Base-by-base conservation (phyloP, 2,797 vertebrate genomes). In the Erpetoichthys calabaricus region DNA sequence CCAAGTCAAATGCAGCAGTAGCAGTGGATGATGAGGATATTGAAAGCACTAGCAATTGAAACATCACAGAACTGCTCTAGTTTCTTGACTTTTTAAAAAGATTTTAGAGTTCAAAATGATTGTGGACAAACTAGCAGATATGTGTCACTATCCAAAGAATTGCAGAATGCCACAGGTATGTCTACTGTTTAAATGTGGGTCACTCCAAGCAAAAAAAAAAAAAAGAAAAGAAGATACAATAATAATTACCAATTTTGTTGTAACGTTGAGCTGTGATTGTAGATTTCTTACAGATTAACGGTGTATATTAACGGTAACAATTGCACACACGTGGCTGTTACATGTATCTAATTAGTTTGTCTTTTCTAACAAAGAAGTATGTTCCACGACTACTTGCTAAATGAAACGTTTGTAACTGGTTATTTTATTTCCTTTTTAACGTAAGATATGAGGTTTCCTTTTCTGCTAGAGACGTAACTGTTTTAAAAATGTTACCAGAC, bases 141-240 rank as follows among this genome's bases (percentile, higher is more conserved):
- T 54, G 4, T 42, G 68, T 72, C 64, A 63, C 66, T 77, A 79
- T 73, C 81, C 86, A 85, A 85, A 89, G 85, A 84, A 77, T 74
- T 76, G 68, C 75, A 72, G 73, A 75, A 75, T 68, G 68, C 73
- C 69, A 65, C 70, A 65, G 68, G 76, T 68, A 73, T 62, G 56
- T 73, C 68, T 65, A 52, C 8, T 60, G 73, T 65, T 71, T 73
- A 67, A 61, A 65, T 72, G 60, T 72, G 76, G 73, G 68, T 70
- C 62, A 71, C 62, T 73, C 67, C 74, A 73, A 79, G 72, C 76
- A 76, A 65, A 70, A 66, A 70, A 57, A 60, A 60, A 47, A 63
- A 62, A 58, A 50, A 49, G 46, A 55, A 60, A 52, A 53, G 49
- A 25, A 51, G 44, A 53, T 25, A 56, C 55, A 55, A 59, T 57